Evolutionary conservation across 2,888 invertebrate genomes (phyloP).

Genomic region (Nephrotoma flavescens): DNA sequence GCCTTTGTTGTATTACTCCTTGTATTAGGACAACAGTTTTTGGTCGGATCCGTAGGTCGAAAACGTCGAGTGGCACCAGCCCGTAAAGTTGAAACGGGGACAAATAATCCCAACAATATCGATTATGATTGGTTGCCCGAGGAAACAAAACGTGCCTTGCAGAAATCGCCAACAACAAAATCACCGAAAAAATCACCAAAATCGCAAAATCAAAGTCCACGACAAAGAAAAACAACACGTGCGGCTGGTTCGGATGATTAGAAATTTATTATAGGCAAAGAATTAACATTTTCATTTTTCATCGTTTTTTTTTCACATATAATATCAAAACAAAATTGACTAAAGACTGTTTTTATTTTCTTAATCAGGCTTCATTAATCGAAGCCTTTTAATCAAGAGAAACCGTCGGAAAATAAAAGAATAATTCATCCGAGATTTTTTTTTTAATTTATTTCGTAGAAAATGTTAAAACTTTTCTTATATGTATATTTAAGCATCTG

Average conservation of each 20-base stretch:
- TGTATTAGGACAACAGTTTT: slow-evolving; percentile 77
- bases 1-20: slow-evolving; percentile 76
- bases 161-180: slow-evolving; percentile 59
- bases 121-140: slow-evolving; percentile 98
- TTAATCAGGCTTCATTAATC: background rate
- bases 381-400: background rate
- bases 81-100: slow-evolving; percentile 77
- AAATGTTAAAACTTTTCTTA: background rate
- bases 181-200: slow-evolving; percentile 39
- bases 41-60: slow-evolving; percentile 70
- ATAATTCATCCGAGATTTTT: background rate
- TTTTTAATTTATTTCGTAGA: background rate
- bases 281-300: background rate
- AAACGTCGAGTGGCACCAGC: slow-evolving; percentile 35
- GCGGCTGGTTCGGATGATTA: slow-evolving; percentile 29
- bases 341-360: slow-evolving; percentile 1
- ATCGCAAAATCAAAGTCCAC: slow-evolving; percentile 46
- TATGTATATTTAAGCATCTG: background rate
- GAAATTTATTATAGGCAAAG: background rate
- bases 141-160: slow-evolving; percentile 68
- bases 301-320: background rate
- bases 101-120: slow-evolving; percentile 74
- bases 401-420: background rate
- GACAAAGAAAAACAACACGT: slow-evolving; percentile 62
- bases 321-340: background rate